These are phyloP conservation scores for Danio kyathit DNA, from an alignment of 2,797 vertebrate species.

Conservation along the genomic window DNA sequence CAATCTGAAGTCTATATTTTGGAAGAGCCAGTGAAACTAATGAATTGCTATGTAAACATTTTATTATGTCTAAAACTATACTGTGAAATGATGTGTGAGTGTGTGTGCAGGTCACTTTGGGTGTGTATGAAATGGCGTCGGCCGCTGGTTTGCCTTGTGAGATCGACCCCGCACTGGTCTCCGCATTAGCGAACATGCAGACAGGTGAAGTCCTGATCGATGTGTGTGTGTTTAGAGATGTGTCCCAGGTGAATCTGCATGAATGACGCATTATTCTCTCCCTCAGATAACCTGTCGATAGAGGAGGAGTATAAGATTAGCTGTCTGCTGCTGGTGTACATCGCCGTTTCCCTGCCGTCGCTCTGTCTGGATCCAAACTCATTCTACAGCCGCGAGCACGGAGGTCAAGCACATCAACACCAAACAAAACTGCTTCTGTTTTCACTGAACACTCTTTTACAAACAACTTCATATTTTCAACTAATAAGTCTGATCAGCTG, in stretches of 20 bases:
- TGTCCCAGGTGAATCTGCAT: too few relatives aligned
- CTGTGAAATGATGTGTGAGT: constrained; percentile 1
- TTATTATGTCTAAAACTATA: too few relatives aligned
- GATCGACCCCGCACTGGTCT: constrained; percentile 87
- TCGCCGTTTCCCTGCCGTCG: constrained; percentile 88
- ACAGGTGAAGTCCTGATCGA: constrained; percentile 77
- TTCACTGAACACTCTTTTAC: too few relatives aligned
- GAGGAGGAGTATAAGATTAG: constrained; percentile 93
- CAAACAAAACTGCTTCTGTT: not conserved
- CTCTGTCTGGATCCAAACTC: constrained; percentile 85
- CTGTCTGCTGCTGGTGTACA: constrained; percentile 89
- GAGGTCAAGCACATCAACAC: constrained; percentile 74
- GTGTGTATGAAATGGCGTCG: constrained; percentile 88
- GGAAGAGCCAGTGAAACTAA: too few relatives aligned
- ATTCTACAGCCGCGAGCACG: constrained; percentile 83
- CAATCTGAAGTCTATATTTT: too few relatives aligned
- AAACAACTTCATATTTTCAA: too few relatives aligned
- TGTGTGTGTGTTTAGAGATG: not conserved
- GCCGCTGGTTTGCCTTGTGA: constrained; percentile 88
- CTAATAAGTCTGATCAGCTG: too few relatives aligned
- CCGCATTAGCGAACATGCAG: constrained; percentile 82
- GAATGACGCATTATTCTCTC: not conserved
- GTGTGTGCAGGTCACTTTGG: constrained; percentile 82
- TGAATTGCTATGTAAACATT: too few relatives aligned
- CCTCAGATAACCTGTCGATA: constrained; percentile 81